These are phyloP conservation scores for Myopa testacea DNA, from an alignment of 2,888 invertebrate genomes.

Conservation along the genomic window DNA sequence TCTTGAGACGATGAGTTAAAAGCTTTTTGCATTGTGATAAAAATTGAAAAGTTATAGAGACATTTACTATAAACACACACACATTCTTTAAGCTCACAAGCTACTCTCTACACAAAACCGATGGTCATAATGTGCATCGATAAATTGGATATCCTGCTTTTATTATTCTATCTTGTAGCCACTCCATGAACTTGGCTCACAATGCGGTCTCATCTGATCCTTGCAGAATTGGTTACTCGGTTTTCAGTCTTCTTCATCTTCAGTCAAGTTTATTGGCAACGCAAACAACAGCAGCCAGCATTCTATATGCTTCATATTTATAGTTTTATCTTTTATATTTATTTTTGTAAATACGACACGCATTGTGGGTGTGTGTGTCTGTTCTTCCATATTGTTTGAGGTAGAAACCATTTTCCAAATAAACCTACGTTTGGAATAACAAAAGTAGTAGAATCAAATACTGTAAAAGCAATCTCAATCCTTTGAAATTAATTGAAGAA, in stretches of 20 bases:
- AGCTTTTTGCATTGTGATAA: too few species aligned
- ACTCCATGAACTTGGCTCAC: conserved; percentile 41
- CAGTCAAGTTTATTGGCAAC: too few species aligned
- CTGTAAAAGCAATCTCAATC: too few species aligned
- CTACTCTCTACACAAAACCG: not conserved
- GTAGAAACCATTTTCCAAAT: too few species aligned
- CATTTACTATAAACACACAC: not conserved
- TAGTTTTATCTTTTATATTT: too few species aligned
- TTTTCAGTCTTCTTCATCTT: conserved; percentile 29
- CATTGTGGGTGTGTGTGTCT: not conserved
- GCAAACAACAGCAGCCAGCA: conserved; percentile 25
- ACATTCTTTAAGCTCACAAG: too few species aligned
- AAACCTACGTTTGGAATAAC: too few species aligned
- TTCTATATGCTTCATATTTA: not conserved
- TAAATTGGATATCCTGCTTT: conserved; percentile 22
- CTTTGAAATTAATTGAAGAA: too few species aligned
- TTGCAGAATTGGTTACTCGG: conserved; percentile 43
- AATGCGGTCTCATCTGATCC: conserved; percentile 36
- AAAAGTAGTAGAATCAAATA: too few species aligned
- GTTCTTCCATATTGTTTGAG: not conserved
- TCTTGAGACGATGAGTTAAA: too few species aligned
- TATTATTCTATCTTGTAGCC: conserved; percentile 11
- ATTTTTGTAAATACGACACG: not conserved
- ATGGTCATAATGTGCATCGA: conserved; percentile 8
- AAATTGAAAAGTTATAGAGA: too few species aligned